Evolutionary conservation across 2,113 vertebrate genomes (phyloP).

Genomic region (Lampris megalopsis): DNA sequence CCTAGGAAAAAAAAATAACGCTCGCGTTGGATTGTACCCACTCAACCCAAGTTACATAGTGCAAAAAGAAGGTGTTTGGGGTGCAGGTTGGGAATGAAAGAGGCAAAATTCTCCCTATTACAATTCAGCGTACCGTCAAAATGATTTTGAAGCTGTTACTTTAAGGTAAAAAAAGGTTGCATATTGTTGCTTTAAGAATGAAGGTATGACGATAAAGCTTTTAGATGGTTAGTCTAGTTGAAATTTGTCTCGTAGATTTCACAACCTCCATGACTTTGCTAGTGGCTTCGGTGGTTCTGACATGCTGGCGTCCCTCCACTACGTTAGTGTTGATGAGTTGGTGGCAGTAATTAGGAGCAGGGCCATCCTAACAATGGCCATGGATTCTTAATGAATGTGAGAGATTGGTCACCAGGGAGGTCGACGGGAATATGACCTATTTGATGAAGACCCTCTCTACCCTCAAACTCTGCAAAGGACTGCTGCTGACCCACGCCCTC

Average conservation of each 20-base stretch:
- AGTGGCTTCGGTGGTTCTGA: conserved; percentile 31
- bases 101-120: too few species aligned
- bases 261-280: conserved; percentile 18
- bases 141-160: too few species aligned
- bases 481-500: conserved; percentile 1
- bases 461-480: conserved; percentile 34
- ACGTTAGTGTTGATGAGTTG: conserved; percentile 31
- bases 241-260: conserved; percentile 13
- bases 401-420: conserved; percentile 49
- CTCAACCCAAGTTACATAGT: too few species aligned
- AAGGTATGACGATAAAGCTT: not conserved
- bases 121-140: too few species aligned
- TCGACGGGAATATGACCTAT: conserved; percentile 60
- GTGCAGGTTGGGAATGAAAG: too few species aligned
- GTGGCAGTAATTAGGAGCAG: conserved; percentile 60
- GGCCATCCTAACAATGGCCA: conserved; percentile 48
- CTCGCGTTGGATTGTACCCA: too few species aligned
- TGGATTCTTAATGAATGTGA: conserved; percentile 43
- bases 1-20: too few species aligned
- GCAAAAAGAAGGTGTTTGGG: too few species aligned
- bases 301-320: conserved; percentile 29
- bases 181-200: too few species aligned
- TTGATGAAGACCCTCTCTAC: conserved; percentile 42
- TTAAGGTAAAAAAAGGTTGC: too few species aligned
- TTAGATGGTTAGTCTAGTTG: conserved; percentile 12